phyloP scores from a whole-genome alignment of 2,888 invertebrate species.

The Tachina lurida region DNA sequence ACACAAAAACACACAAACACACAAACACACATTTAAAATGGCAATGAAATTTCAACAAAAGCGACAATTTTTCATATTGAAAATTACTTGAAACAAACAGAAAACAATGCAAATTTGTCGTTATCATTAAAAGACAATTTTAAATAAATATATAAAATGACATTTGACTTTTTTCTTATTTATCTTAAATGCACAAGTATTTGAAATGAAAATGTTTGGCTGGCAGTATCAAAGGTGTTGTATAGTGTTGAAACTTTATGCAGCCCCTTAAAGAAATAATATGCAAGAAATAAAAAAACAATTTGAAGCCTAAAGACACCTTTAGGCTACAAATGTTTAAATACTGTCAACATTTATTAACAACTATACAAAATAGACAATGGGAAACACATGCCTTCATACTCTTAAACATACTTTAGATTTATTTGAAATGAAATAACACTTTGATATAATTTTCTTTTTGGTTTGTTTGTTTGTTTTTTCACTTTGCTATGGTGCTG shows the following conservation, averaged over 20 bases:
- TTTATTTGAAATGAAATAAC: slow-evolving; percentile 6
- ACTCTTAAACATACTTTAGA: not conserved
- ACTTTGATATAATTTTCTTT: slow-evolving; percentile 12
- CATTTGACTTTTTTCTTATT: slow-evolving; percentile 41
- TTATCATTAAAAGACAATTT: slow-evolving; percentile 49
- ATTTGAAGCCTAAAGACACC: slow-evolving; percentile 32
- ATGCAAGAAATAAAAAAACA: slow-evolving; percentile 1
- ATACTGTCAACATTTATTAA: slow-evolving; percentile 59
- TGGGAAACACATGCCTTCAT: slow-evolving; percentile 22
- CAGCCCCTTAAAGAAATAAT: slow-evolving; percentile 22
- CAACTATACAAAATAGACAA: slow-evolving; percentile 19
- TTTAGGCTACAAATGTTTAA: slow-evolving; percentile 46
- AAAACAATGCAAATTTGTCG: not conserved
- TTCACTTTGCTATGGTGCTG: not conserved
- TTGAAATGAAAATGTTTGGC: slow-evolving; percentile 30
- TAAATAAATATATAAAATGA: slow-evolving; percentile 39
- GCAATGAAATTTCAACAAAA: slow-evolving; percentile 57
- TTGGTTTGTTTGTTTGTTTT: not conserved
- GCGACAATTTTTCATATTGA: slow-evolving; percentile 52
- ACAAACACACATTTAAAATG: slow-evolving; percentile 25
- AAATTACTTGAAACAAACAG: slow-evolving; percentile 5
- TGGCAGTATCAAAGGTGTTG: slow-evolving; percentile 53
- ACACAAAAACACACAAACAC: no score
- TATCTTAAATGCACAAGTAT: slow-evolving; percentile 39
- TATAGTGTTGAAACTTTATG: slow-evolving; percentile 48